Evolutionary conservation across 2,888 invertebrate species (phyloP).

Genomic region (Drosophila mayaguana): DNA sequence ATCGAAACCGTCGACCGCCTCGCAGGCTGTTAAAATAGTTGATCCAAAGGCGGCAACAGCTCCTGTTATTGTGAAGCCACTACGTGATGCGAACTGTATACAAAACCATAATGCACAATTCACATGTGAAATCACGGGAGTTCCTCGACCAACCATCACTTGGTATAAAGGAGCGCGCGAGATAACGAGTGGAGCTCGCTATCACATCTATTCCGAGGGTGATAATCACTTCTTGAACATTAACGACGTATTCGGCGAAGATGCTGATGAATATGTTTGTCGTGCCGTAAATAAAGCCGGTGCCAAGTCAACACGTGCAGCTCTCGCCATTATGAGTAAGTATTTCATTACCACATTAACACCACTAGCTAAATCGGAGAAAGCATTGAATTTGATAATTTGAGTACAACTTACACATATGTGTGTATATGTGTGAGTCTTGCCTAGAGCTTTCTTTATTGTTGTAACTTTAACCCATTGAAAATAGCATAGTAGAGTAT

Average conservation of each 20-base stretch:
- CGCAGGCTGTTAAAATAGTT: constrained; percentile 94
- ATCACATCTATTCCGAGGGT: constrained; percentile 96
- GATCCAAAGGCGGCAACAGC: constrained; percentile 97
- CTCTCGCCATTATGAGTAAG: constrained; percentile 98
- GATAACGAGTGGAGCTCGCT: constrained; percentile 95
- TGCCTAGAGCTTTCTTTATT: too few species aligned
- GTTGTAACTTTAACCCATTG: too few species aligned
- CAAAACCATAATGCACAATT: constrained; percentile 98
- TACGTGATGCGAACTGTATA: constrained; percentile 94
- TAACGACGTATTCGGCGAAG: constrained; percentile 97
- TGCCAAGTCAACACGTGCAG: constrained; percentile 97
- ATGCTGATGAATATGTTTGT: constrained; percentile 99
- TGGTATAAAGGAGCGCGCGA: constrained; percentile 99
- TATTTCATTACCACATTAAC: constrained; percentile 54
- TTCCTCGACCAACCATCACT: constrained; percentile 94
- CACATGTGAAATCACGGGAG: constrained; percentile 95
- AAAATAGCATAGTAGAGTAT: too few species aligned
- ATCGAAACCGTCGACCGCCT: constrained; percentile 94
- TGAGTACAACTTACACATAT: too few species aligned
- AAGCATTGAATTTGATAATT: too few species aligned
- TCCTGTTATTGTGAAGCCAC: constrained; percentile 94
- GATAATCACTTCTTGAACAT: constrained; percentile 95
- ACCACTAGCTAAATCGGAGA: too few species aligned
- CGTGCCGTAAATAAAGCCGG: constrained; percentile 98
- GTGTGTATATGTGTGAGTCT: too few species aligned